Conservation (phyloP, 2,113 vertebrate species). For the Tachysurus vachellii region DNA sequence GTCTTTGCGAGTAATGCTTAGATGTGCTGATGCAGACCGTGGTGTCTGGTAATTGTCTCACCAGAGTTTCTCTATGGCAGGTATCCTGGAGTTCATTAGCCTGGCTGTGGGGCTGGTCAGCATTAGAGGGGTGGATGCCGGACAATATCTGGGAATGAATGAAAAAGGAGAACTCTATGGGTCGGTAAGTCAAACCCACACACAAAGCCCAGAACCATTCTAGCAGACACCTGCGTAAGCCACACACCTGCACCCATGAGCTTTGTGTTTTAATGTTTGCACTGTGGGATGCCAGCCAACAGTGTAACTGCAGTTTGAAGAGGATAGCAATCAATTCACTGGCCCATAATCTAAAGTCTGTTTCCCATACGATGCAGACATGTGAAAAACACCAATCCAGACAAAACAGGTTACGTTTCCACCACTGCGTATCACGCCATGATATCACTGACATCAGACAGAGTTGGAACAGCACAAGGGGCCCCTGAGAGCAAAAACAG, state of each 20-base stretch:
- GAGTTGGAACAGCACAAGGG: conserved; percentile 3
- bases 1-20: conserved; percentile 20
- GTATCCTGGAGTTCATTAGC: conserved; percentile 99
- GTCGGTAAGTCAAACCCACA: conserved; percentile 85
- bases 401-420: conserved; percentile 62
- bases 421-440: conserved; percentile 35
- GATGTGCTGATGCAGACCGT: conserved; percentile 20
- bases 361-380: conserved; percentile 56
- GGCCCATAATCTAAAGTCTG: conserved; percentile 32
- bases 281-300: conserved; percentile 26
- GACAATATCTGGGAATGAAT: conserved; percentile 98
- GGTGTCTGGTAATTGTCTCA: conserved; percentile 46
- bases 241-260: conserved; percentile 28
- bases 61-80: conserved; percentile 69
- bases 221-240: conserved; percentile 11
- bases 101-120: conserved; percentile 98
- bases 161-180: conserved; percentile 97
- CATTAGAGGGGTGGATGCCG: conserved; percentile 95
- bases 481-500: conserved; percentile 24
- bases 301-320: conserved; percentile 24
- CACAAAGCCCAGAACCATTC: conserved; percentile 22
- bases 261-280: conserved; percentile 21
- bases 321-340: conserved; percentile 28
- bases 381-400: conserved; percentile 58
- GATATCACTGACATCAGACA: conserved; percentile 32